Evolutionary conservation across 2,113 vertebrate species (phyloP), one percentile per base, ranked within the genome.

Genomic region (Syngnathus typhle): DNA sequence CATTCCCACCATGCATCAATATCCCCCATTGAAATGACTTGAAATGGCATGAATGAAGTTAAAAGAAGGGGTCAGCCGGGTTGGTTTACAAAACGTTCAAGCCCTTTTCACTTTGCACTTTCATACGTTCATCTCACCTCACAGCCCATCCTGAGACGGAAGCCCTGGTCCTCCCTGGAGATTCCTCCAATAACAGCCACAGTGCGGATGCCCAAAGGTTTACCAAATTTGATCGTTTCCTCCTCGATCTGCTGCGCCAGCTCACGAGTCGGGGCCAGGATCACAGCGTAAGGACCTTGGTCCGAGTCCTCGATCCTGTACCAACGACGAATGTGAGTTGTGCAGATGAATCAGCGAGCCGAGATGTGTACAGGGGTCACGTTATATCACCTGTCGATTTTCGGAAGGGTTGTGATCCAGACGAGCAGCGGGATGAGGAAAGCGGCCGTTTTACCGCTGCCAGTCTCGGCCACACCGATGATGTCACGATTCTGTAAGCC

Each of bases 191-290:
- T 98, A 72, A 98, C 96, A 1, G 96, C 96, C 84, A 99, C 96
- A 0, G 96, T 98, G 63, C 96, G 94, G 85, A 99, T 99, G 32
- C 96, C 94, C 9, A 99, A 87, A 0, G 97, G 97, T 75, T 99
- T 99, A 59, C 97, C 97, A 13, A 99, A 99, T 75, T 99, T 99
- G 64, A 99, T 94, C 63, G 97, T 99, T 83, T 99, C 96, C 81
- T 99, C 97, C 82, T 99, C 97, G 0, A 98, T 99, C 91, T 99
- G 97, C 87, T 99, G 96, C 0, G 97, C 97, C 94, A 98, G 71
- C 90, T 99, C 97, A 67, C 97, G 96, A 16, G 97, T 98, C 0
- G 97, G 97, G 2, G 96, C 97, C 86, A 99, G 82, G 85, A 98
- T 99, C 73, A 99, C 95, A 46, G 97, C 97, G 1, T 99, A 99